phyloP scores from a whole-genome alignment of 2,888 invertebrate species.

The Diachrysia chrysitis region DNA sequence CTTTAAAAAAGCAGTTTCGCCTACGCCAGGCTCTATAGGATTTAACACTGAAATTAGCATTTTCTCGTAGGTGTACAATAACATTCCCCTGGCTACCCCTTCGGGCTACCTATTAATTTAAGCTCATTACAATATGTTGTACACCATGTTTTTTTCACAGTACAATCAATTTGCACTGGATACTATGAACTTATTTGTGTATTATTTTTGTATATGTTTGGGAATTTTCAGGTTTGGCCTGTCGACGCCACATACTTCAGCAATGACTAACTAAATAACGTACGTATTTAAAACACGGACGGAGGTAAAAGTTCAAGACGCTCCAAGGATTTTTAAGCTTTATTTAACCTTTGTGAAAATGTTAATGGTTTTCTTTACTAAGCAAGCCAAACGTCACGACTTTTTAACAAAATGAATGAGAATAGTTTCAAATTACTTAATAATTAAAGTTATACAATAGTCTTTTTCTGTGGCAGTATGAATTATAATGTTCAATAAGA shows the following conservation, averaged over 20 bases:
- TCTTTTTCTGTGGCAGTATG: background rate
- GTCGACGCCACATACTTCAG: background rate
- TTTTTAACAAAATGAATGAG: background rate
- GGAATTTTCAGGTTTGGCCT: background rate
- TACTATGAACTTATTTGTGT: too few relatives aligned
- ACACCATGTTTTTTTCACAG: too few relatives aligned
- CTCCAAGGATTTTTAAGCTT: background rate
- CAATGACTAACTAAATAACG: background rate
- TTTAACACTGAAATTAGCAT: background rate
- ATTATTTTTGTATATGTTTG: background rate
- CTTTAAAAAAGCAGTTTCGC: background rate
- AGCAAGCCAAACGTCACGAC: background rate
- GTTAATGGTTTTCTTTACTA: background rate
- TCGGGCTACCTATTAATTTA: background rate
- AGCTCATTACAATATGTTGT: background rate
- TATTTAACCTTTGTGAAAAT: background rate
- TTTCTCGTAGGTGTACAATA: slow-evolving; percentile 4
- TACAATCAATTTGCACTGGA: too few relatives aligned
- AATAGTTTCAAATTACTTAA: too few relatives aligned
- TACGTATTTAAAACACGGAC: background rate
- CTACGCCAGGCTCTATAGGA: background rate
- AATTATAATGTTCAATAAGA: too few relatives aligned
- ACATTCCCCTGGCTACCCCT: background rate
- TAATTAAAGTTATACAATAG: background rate
- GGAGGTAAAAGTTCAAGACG: slow-evolving; percentile 3